Base-by-base conservation (phyloP, 2,797 vertebrate genomes). In the Enteromius anoplus region DNA sequence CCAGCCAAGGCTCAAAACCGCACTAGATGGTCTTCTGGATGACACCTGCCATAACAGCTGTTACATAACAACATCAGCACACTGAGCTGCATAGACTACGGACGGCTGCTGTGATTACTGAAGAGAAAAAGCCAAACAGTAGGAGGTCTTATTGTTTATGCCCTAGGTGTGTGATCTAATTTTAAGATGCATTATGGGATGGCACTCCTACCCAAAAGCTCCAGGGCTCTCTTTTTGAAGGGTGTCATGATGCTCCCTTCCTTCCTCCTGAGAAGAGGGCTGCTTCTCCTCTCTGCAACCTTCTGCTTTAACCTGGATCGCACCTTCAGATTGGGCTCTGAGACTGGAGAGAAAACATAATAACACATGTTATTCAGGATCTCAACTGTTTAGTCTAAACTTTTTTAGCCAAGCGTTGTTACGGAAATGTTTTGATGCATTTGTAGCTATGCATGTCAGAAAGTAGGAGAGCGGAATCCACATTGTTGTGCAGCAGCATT, bases 171-270 rank as follows among this genome's bases (percentile, higher is more conserved):
- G 26, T 42, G 15, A 10, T 34, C 29, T 83, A 73, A 81, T 73
- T 77, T 29, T 69, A 29, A 62, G 37, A 47, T 81, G 45, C 78
- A 76, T 76, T 40, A 47, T 65, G 47, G 62, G 23, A 49, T 62
- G 62, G 15, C 7, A 73, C 23, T 66, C 88, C 47, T 90, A 95
- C 94, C 94, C 91, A 94, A 93, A 53, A 94, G 89, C 85, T 95
- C 94, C 82, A 95, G 80, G 15, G 88, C 88, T 83, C 90, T 88
- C 84, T 90, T 91, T 84, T 89, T 91, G 78, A 88, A 90, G 3
- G 89, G 89, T 8, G 88, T 86, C 47, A 85, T 86, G 72, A 90
- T 84, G 32, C 68, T 86, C 51, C 88, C 87, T 49, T 92, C 90
- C 81, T 88, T 92, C 34, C 88, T 88, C 60, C 86, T 84, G 68